phyloP scores from a whole-genome alignment of 2,888 invertebrate genomes.

The Netelia virgata region DNA sequence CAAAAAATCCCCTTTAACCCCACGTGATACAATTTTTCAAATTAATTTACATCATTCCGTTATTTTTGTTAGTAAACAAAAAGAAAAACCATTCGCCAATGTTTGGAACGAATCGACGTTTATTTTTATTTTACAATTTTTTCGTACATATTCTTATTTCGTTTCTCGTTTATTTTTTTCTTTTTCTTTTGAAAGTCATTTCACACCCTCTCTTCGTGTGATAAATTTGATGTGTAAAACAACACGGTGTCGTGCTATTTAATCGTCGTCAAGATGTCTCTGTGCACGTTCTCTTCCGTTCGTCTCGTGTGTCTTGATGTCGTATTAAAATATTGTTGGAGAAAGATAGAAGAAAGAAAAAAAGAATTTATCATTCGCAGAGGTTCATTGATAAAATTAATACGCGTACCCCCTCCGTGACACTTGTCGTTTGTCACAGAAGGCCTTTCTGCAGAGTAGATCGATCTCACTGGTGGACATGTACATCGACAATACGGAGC shows the following conservation, averaged over 20 bases:
- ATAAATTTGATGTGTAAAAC: slow-evolving; percentile 19
- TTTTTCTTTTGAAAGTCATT: neutral
- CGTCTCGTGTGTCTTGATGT: slow-evolving; percentile 49
- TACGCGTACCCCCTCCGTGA: slow-evolving; percentile 60
- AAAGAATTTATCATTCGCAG: slow-evolving; percentile 52
- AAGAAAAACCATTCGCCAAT: no score
- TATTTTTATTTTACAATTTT: slow-evolving; percentile 4
- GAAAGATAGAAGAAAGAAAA: slow-evolving; percentile 42
- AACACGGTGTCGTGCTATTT: neutral
- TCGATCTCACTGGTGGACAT: slow-evolving; percentile 96
- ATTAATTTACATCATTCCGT: no score
- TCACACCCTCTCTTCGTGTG: slow-evolving; percentile 18
- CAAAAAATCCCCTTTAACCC: neutral
- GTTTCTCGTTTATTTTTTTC: neutral
- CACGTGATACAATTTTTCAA: no score
- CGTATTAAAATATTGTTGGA: slow-evolving; percentile 35
- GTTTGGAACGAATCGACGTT: neutral
- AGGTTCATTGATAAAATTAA: slow-evolving; percentile 62
- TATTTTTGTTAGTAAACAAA: no score
- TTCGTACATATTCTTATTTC: neutral
- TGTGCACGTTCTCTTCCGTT: slow-evolving; percentile 46
- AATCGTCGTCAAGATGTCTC: slow-evolving; percentile 26
- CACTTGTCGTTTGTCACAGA: slow-evolving; percentile 84
- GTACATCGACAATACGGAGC: slow-evolving; percentile 97
- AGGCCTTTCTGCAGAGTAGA: slow-evolving; percentile 93